A percentile compares a stretch with the other conserved stretches of the same genome.
These are phyloP conservation scores for Troides oblongomaculatus DNA, from an alignment of 2,888 invertebrate species.

Conservation along the genomic window DNA sequence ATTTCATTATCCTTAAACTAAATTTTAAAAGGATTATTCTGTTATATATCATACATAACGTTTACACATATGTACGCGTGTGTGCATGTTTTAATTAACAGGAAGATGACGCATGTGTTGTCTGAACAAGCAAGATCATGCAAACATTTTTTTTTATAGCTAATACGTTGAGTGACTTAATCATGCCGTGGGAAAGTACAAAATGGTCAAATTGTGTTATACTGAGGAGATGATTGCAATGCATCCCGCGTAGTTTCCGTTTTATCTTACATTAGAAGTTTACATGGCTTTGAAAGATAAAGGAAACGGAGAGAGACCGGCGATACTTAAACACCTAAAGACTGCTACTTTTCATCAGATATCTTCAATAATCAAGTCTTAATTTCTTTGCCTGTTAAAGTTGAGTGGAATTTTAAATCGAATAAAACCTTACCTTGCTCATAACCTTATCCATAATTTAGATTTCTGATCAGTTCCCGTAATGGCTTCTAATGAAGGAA, in stretches of 20 bases:
- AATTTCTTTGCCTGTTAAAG: not conserved
- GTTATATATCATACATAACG: not conserved
- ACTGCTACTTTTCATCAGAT: constrained; percentile 6
- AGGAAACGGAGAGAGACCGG: not conserved
- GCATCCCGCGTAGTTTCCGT: constrained; percentile 17
- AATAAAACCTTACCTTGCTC: not conserved
- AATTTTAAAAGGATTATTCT: not conserved
- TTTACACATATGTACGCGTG: constrained; percentile 5
- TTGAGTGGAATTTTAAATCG: not conserved
- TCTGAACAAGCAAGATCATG: constrained; percentile 10
- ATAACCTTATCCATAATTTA: not conserved
- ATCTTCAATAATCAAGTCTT: not conserved
- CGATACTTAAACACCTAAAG: not conserved
- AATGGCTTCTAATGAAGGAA: too few relatives aligned
- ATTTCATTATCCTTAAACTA: not conserved
- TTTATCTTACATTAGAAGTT: constrained; percentile 10
- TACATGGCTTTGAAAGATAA: constrained; percentile 18
- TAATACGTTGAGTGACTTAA: constrained; percentile 22
- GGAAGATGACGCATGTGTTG: constrained; percentile 28
- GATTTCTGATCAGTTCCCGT: too few relatives aligned
- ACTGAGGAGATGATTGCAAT: constrained; percentile 5
- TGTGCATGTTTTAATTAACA: constrained; percentile 26
- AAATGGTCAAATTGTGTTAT: constrained; percentile 12
- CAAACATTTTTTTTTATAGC: constrained; percentile 27
- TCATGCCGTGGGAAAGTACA: constrained; percentile 24